Evolutionary conservation across 2,113 vertebrate species (phyloP), one percentile per base, ranked within the genome.

Genomic region (Sardina pilchardus): DNA sequence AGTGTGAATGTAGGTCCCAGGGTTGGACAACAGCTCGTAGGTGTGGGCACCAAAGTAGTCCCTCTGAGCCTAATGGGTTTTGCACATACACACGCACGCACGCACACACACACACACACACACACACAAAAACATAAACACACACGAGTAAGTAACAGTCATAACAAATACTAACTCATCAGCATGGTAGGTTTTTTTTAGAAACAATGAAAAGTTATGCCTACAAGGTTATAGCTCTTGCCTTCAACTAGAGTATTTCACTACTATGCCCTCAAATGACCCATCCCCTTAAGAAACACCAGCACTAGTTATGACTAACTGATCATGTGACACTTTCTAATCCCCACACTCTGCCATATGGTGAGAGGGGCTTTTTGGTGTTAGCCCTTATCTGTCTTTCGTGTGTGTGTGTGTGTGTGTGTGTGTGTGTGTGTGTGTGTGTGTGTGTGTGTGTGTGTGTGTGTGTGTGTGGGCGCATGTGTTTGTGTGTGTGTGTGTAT

Each of bases 21-120:
- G 97, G 19, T 95, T 95, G 1, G 95, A 94, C 43, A 98, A 90
- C 5, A 99, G 93, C 82, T 99, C 97, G 0, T 99, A 99, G 0
- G 97, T 99, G 86, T 99, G 98, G 0, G 98, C 98, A 48, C 98
- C 98, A 4, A 99, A 99, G 92, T 99, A 99, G 91, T 99, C 98
- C 0, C 98, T 97, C 93, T 99, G 98, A 34, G 98, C 98, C 98
- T 99, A 6, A 24, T 87, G 81, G 83, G 34, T 36, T 34, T 78
- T 30, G 7, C 26, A 30, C 63, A 71, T 6, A 71, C 24, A n/a
- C 24, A 63, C 21, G 5, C 63, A n/a, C n/a, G 0, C 26, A 30
- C n/a, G 34, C 63, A 71, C 63, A 71, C 63, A 71, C 63, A 50
- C 63, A 30, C 26, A 12, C 63, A 12, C 63, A 71, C 63, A 71